Evolutionary conservation across 2,888 invertebrate genomes (phyloP).

Genomic region (Melolontha melolontha): DNA sequence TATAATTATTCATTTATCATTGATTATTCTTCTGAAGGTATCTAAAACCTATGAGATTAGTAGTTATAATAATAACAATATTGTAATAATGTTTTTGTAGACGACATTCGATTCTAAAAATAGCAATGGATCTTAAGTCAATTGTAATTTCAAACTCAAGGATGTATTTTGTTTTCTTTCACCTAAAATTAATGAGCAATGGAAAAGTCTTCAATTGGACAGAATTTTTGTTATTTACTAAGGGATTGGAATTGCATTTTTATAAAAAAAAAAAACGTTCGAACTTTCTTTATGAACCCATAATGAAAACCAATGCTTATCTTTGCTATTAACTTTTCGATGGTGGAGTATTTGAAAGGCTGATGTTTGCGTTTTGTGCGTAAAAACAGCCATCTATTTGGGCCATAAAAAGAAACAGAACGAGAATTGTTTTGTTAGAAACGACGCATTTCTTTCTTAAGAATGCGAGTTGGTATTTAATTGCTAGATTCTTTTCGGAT

Average conservation of each 20-base stretch:
- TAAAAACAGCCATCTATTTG: neutral
- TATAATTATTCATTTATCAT: no score
- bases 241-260: slow-evolving; percentile 24
- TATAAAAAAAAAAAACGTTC: slow-evolving; percentile 5
- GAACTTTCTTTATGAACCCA: slow-evolving; percentile 4
- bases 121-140: slow-evolving; percentile 24
- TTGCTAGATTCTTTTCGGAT: no score
- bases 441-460: no score
- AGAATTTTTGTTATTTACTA: slow-evolving; percentile 2
- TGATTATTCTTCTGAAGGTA: no score
- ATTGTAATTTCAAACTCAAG: neutral
- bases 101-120: neutral
- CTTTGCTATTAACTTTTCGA: slow-evolving; percentile 1
- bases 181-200: neutral
- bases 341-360: neutral
- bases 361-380: neutral
- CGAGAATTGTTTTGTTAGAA: no score
- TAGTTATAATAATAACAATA: slow-evolving; percentile 1
- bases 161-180: neutral
- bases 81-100: neutral
- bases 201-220: slow-evolving; percentile 22
- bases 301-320: slow-evolving; percentile 3
- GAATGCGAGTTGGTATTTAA: no score
- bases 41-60: no score
- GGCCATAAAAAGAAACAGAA: no score